Conservation (phyloP, 2,888 invertebrate genomes). For the Torymus texanus region DNA sequence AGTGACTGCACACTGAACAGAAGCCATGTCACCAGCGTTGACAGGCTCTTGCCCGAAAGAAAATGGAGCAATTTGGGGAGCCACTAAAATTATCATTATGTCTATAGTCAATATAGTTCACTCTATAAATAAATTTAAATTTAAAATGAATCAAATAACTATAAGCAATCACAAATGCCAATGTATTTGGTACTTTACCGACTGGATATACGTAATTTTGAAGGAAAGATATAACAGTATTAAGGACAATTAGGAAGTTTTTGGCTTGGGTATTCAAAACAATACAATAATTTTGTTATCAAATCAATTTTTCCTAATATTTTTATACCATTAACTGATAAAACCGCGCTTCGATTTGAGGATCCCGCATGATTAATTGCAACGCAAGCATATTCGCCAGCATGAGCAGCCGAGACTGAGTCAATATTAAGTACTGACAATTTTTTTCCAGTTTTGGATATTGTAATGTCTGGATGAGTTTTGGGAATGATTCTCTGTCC, state of each 20-base stretch:
- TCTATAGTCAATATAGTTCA: no score
- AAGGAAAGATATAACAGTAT: neutral
- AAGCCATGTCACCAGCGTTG: conserved; percentile 81
- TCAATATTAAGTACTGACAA: conserved; percentile 75
- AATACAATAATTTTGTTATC: neutral
- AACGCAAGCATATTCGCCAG: conserved; percentile 76
- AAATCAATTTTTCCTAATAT: neutral
- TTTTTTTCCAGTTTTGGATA: conserved; percentile 70
- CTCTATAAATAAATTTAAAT: no score
- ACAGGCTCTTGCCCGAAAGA: conserved; percentile 84
- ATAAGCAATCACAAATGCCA: neutral
- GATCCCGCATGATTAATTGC: conserved; percentile 76
- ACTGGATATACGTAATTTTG: neutral
- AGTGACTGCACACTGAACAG: conserved; percentile 78
- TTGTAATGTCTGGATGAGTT: conserved; percentile 73
- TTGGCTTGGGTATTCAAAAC: conserved; percentile 17
- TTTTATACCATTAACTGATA: conserved; percentile 76
- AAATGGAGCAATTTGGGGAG: conserved; percentile 86
- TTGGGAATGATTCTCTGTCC: conserved; percentile 77
- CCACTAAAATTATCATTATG: conserved; percentile 74
- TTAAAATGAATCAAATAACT: neutral
- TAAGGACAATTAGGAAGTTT: neutral
- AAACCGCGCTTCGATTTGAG: conserved; percentile 74
- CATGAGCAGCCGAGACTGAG: conserved; percentile 75
- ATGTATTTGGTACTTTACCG: no score